Conservation (phyloP, 2,797 vertebrate species). For the Ctenopoma kingsleyae region DNA sequence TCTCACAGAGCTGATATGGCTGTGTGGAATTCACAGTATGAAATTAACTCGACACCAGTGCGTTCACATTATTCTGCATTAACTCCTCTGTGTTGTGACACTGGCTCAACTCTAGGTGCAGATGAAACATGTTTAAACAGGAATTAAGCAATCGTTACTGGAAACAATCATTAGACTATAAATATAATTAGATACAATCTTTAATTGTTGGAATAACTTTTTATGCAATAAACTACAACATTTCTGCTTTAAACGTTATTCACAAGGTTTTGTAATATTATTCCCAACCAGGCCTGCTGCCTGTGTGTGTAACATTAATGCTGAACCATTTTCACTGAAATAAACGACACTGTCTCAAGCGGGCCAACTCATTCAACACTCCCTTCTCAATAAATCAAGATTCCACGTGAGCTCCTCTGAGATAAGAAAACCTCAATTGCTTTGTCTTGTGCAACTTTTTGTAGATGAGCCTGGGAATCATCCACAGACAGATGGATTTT, state of each 20-base stretch:
- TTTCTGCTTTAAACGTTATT: neutral
- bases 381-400: conserved; percentile 13
- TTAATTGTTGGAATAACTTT: conserved; percentile 11
- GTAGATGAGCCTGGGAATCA: conserved; percentile 33
- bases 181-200: conserved; percentile 17
- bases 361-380: conserved; percentile 11
- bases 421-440: conserved; percentile 28
- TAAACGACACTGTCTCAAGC: neutral
- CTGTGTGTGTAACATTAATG: conserved; percentile 2
- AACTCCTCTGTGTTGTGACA: conserved; percentile 2
- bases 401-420: conserved; percentile 1
- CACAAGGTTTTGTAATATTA: neutral
- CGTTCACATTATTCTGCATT: neutral
- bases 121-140: conserved; percentile 12
- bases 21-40: neutral
- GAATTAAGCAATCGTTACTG: conserved; percentile 3
- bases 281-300: neutral
- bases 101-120: neutral
- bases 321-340: neutral
- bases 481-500: conserved; percentile 19
- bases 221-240: neutral
- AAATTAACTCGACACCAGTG: neutral
- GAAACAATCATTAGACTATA: conserved; percentile 12
- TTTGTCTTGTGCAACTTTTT: conserved; percentile 40
- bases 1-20: neutral